These are phyloP conservation scores for Melanaphis sacchari DNA, from an alignment of 1,140 invertebrate genomes.

Conservation along the genomic window DNA sequence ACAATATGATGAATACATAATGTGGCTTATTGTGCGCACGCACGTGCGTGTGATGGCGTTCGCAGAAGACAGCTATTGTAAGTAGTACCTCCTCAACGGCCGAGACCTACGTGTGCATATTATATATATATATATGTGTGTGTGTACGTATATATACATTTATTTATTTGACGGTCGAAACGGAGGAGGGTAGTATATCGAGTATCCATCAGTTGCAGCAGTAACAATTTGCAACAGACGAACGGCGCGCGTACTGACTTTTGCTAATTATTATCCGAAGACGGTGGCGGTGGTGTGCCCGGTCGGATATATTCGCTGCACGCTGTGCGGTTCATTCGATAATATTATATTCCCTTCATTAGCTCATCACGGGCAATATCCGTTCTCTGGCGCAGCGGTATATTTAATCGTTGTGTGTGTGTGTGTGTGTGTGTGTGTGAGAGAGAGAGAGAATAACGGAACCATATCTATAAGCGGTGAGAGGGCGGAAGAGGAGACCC, in stretches of 20 bases:
- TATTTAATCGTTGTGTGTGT: neutral
- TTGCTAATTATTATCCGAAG: slow-evolving; percentile 53
- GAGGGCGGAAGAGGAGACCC: neutral
- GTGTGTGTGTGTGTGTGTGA: neutral
- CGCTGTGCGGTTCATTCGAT: slow-evolving; percentile 40
- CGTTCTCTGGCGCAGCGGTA: neutral
- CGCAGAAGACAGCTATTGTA: neutral
- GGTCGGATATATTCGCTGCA: neutral
- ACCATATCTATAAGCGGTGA: neutral
- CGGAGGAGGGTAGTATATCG: neutral
- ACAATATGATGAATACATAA: neutral
- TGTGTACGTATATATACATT: too few relatives aligned
- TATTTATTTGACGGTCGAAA: neutral
- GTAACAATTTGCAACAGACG: slow-evolving; percentile 17
- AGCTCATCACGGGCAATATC: slow-evolving; percentile 32
- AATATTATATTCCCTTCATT: slow-evolving; percentile 23
- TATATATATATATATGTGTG: neutral
- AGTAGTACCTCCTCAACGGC: neutral
- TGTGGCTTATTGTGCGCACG: neutral
- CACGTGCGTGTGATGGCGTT: neutral
- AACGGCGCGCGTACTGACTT: neutral
- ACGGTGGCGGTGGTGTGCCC: neutral
- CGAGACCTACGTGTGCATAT: neutral
- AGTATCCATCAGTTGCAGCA: slow-evolving; percentile 47
- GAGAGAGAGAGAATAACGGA: neutral